These are phyloP conservation scores for Acanthurus leucopareius DNA, from an alignment of 2,797 vertebrate species.

Conservation along the genomic window DNA sequence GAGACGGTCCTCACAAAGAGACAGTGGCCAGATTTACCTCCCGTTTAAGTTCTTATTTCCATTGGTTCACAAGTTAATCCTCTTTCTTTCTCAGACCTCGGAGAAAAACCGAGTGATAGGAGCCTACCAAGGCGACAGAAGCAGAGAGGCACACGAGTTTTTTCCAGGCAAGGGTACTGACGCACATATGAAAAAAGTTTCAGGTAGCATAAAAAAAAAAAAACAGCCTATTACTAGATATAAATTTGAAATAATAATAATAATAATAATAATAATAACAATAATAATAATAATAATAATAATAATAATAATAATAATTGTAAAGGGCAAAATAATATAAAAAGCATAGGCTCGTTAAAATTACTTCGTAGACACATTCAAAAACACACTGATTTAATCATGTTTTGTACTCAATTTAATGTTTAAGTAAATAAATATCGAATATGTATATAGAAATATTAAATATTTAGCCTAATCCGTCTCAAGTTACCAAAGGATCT, in stretches of 20 bases:
- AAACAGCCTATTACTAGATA: too few relatives aligned
- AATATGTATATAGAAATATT: neutral
- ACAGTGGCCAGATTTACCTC: conserved; percentile 96
- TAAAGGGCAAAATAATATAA: neutral
- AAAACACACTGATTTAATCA: neutral
- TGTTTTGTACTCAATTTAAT: neutral
- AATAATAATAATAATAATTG: neutral
- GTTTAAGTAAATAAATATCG: neutral
- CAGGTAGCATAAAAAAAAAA: neutral
- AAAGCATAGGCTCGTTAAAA: neutral
- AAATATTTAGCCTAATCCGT: too few relatives aligned
- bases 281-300: neutral
- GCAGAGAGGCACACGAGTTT: conserved; percentile 70
- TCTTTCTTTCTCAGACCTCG: conserved; percentile 92
- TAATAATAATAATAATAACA: conserved; percentile 27
- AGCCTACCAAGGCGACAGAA: conserved; percentile 70
- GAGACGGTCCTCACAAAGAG: conserved; percentile 96
- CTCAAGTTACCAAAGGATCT: neutral
- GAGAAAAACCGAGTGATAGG: conserved; percentile 78
- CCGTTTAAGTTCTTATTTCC: conserved; percentile 98
- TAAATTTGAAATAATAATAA: conserved; percentile 13
- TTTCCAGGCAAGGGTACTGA: conserved; percentile 32
- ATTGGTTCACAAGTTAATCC: conserved; percentile 99
- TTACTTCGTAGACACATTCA: neutral
- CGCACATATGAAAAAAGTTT: conserved; percentile 43